These are phyloP conservation scores for Peribatodes rhomboidaria DNA, from an alignment of 2,888 invertebrate genomes.

Conservation along the genomic window DNA sequence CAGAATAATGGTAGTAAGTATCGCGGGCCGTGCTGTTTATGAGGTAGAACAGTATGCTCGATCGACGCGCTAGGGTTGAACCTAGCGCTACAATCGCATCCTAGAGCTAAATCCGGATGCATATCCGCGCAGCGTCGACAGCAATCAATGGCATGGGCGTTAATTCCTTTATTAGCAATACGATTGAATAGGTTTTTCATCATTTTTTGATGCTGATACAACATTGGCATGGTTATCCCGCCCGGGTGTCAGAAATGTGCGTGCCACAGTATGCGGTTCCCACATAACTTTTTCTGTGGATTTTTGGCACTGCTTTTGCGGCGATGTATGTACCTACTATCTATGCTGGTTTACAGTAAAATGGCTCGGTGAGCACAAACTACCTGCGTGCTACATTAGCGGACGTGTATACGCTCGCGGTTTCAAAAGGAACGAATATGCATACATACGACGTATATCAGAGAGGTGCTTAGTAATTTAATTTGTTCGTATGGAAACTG, in stretches of 20 bases:
- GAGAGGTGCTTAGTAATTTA: slow-evolving; percentile 18
- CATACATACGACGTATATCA: slow-evolving; percentile 31
- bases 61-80: slow-evolving; percentile 8
- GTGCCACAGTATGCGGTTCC: neutral
- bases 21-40: slow-evolving; percentile 15
- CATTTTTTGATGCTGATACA: neutral
- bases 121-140: neutral
- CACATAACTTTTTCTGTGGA: neutral
- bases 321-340: slow-evolving; percentile 55
- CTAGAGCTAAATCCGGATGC: slow-evolving; percentile 14
- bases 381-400: slow-evolving; percentile 75
- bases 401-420: slow-evolving; percentile 54
- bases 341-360: slow-evolving; percentile 79
- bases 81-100: neutral
- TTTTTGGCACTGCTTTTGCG: slow-evolving; percentile 7
- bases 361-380: slow-evolving; percentile 75
- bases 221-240: slow-evolving; percentile 11
- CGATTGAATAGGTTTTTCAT: neutral
- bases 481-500: slow-evolving; percentile 37
- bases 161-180: neutral
- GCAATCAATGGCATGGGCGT: slow-evolving; percentile 8
- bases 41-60: slow-evolving; percentile 21
- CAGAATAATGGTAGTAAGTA: slow-evolving; percentile 30
- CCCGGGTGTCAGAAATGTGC: neutral
- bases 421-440: slow-evolving; percentile 39